Evolutionary conservation across 2,888 invertebrate species (phyloP), one percentile per base, ranked within the genome.

Genomic region (Volucella inflata): DNA sequence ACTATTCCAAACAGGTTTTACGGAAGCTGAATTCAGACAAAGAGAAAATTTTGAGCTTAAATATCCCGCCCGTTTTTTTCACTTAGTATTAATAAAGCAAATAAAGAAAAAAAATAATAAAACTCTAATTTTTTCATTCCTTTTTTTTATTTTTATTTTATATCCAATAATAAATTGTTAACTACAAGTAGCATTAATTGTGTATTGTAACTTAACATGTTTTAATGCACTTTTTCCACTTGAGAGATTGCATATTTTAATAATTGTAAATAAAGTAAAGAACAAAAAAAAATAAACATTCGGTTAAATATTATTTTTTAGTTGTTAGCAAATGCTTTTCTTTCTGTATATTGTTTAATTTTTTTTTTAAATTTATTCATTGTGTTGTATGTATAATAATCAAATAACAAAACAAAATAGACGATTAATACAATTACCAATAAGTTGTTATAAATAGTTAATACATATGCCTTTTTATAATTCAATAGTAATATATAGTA

Each of bases 121-220:
- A 65, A 53, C 42, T 48, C 48, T 16, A 44, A 42, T 72, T 71
- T 59, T 21, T 16, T 68, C 46, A 57, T 57, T 42, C n/a, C n/a
- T 51, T 79, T 78, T 72, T 84, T 80, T 30, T 30, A 6, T 30
- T 30, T 76, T 75, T 84, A 46, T 80, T 75, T 84, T 84, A 71
- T 80, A 76, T 85, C 64, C 81, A 85, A 83, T 83, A 83, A 83
- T 83, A 68, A 85, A 85, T 85, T 85, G 85, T 85, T 85, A 85
- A 81, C 85, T 85, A 85, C 85, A 85, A 84, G 67, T 81, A 85
- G 72, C 72, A 68, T 85, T 85, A 80, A 67, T n/a, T 85, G 48
- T 76, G 68, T 77, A 77, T 72, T 85, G 72, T 81, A 85, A 85
- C 80, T 71, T 72, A 77, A 85, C 85, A 85, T 84, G 62, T 78